Percentiles rank a stretch among this genome's conserved stretches.
Evolutionary conservation across 2,113 vertebrate species (phyloP).

Genomic region (Empidonax traillii): DNA sequence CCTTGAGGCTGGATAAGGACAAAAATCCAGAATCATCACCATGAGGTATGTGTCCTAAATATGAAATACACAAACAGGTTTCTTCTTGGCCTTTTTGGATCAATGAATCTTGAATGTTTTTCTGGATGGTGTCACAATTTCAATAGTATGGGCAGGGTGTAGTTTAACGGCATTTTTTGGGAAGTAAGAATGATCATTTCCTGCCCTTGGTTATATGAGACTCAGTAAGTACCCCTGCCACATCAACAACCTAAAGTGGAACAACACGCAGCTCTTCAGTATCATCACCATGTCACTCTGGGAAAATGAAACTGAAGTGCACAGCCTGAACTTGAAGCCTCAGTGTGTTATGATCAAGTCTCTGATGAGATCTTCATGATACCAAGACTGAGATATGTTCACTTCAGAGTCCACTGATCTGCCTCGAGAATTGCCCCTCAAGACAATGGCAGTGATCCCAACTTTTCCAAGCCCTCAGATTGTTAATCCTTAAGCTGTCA

Average conservation of each 20-base stretch:
- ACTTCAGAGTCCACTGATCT: not conserved
- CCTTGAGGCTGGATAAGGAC: not conserved
- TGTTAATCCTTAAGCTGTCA: not conserved
- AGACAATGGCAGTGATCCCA: not conserved
- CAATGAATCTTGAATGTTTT: not conserved
- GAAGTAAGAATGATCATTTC: not conserved
- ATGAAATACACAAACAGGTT: not conserved
- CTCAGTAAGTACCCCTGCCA: not conserved
- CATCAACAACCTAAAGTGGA: not conserved
- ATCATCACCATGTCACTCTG: not conserved
- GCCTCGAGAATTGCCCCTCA: not conserved
- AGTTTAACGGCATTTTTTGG: not conserved
- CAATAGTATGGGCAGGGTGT: not conserved
- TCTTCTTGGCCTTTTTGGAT: not conserved
- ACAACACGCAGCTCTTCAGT: not conserved
- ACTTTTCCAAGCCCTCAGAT: not conserved
- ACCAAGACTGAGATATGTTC: not conserved
- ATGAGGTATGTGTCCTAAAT: not conserved
- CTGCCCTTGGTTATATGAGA: not conserved
- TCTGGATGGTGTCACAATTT: not conserved
- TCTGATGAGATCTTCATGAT: not conserved
- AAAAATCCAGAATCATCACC: not conserved
- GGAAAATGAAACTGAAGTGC: not conserved
- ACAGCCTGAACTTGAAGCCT: not conserved
- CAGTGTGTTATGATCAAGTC: not conserved